phyloP scores from a whole-genome alignment of 2,797 vertebrate genomes.

The Limosa lapponica region DNA sequence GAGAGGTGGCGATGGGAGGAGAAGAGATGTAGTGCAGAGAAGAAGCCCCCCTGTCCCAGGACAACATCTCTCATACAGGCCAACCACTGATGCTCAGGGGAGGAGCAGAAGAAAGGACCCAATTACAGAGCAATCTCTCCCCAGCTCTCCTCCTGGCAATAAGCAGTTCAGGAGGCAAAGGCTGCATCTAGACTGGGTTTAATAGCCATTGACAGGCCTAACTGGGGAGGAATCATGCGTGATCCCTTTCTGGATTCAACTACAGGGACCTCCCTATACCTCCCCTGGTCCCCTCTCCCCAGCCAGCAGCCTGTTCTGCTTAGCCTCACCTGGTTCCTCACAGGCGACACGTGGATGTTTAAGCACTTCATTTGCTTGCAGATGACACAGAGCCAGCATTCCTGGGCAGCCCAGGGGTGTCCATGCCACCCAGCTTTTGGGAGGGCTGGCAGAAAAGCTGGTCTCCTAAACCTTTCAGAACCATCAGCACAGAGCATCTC shows the following conservation, averaged over 20 bases:
- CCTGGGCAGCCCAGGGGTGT: not conserved
- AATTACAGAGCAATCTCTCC: not conserved
- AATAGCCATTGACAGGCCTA: not conserved
- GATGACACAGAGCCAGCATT: not conserved
- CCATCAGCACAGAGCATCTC: not conserved
- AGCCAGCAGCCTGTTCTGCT: not conserved
- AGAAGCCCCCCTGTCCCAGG: not conserved
- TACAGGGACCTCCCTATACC: not conserved
- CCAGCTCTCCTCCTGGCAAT: not conserved
- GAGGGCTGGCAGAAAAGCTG: not conserved
- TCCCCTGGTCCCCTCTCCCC: not conserved
- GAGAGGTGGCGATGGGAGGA: not conserved
- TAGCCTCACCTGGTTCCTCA: not conserved
- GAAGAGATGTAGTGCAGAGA: not conserved
- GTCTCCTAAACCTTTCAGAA: not conserved
- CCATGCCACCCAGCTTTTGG: not conserved
- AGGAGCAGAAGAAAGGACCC: not conserved
- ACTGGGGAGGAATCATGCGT: not conserved
- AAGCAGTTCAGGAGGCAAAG: not conserved
- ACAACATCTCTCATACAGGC: not conserved
- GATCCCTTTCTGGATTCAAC: not conserved
- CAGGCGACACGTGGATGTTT: not conserved
- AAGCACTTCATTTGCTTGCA: not conserved
- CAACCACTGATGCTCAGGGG: not conserved
- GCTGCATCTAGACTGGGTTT: not conserved